Base-by-base conservation (phyloP, 2,888 invertebrate genomes). In the Criorhina ranunculi region DNA sequence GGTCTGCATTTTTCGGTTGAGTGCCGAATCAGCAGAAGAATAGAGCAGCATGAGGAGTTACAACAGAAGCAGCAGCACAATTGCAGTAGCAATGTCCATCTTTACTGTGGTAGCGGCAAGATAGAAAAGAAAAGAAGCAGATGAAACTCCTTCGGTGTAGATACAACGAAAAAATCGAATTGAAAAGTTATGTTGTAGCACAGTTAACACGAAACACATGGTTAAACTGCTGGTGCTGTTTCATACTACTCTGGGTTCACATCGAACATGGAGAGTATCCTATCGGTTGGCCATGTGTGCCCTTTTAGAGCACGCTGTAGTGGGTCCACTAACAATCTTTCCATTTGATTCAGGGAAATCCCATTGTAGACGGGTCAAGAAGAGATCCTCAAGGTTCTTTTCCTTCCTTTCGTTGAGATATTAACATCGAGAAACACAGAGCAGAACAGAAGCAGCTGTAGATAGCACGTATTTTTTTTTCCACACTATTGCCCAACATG, bases 141-240 rank as follows among this genome's bases (percentile, higher is more conserved):
- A 44, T 51, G 40, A 12, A 70, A 70, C 77, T 77, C 51, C 60
- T 55, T 70, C 19, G 42, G 44, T 44, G 62, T 40, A 40, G 70
- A 59, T 12, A 37, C 11, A 77, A 57, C 60, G 51, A 66, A 77
- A 62, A 60, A 72, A 60, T 64, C 44, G 80, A 80, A 85, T 85
- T 80, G 75, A 85, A 85, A 85, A 85, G 80, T 85, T 85, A 80
- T 85, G 85, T 85, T 60, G 75, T 49, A 85, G 80, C 44, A 75
- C 55, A 66, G 33, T 59, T 66, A 80, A 85, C 80, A 85, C 59
- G 57, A 76, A 76, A 60, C 85, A 85, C 85, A 85, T 85, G 85
- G 80, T 80, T 24, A 79, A 31, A n/a, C n/a, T 12, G n/a, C 17
- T 37, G 24, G 24, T 24, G 35, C 12, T 67, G 46, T 5, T 49